phyloP scores from a whole-genome alignment of 2,888 invertebrate genomes.

The Mystacides longicornis region DNA sequence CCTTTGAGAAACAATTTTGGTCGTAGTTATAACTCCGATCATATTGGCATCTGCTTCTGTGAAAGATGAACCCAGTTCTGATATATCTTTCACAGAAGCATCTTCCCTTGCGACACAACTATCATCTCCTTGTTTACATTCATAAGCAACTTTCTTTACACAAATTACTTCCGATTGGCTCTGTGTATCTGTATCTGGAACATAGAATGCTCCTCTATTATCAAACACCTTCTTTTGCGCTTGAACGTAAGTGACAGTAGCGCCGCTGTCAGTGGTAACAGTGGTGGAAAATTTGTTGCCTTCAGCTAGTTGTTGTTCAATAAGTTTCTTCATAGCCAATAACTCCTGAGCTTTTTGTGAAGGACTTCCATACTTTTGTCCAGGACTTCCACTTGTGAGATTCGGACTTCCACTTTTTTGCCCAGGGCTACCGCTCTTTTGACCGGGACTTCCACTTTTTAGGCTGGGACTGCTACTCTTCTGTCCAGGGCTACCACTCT shows the following conservation, averaged over 20 bases:
- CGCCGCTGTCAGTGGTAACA: conserved; percentile 24
- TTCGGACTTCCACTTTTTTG: conserved; percentile 32
- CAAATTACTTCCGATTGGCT: conserved; percentile 40
- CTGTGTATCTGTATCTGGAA: conserved; percentile 34
- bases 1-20: conserved; percentile 43
- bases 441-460: conserved; percentile 44
- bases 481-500: conserved; percentile 45
- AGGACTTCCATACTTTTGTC: conserved; percentile 23
- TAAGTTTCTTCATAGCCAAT: conserved; percentile 43
- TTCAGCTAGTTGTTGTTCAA: conserved; percentile 45
- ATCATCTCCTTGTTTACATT: conserved; percentile 40
- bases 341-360: conserved; percentile 32
- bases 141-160: conserved; percentile 39
- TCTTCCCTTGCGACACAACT: conserved; percentile 25
- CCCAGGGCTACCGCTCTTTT: conserved; percentile 45
- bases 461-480: conserved; percentile 39
- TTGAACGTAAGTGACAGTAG: conserved; percentile 41
- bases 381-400: conserved; percentile 23
- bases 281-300: conserved; percentile 33
- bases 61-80: conserved; percentile 32
- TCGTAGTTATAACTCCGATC: conserved; percentile 42
- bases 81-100: conserved; percentile 32
- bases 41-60: conserved; percentile 36
- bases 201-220: conserved; percentile 45
- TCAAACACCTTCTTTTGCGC: conserved; percentile 38